Evolutionary conservation across 2,888 invertebrate genomes (phyloP), one percentile per base, ranked within the genome.

Genomic region (Dolomedes plantarius): DNA sequence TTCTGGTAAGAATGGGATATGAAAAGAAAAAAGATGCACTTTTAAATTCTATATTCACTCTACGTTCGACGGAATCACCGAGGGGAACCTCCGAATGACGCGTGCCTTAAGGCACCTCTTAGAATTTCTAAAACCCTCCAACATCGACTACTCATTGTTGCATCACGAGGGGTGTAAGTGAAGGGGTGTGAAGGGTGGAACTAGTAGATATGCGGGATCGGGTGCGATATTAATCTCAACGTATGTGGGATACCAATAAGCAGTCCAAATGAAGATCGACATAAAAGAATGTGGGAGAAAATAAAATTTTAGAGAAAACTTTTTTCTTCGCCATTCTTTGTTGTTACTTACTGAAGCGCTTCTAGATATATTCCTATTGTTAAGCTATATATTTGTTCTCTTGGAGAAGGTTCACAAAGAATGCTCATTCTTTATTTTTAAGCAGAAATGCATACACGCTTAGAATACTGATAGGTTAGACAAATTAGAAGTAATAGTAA

Each of bases 201-300:
- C 9, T n/a, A n/a, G n/a, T 32, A 65, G 16, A 65, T 65, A 13
- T 28, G 31, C 5, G n/a, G 41, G 39, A 11, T 71, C 56, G 62
- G 56, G 28, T 39, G 28, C 19, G 67, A 36, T 78, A 41, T n/a
- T 71, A 78, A 78, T 78, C n/a, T 71, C 28, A 29, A 71, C 78
- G 62, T n/a, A 39, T 69, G 69, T 62, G 32, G 78, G 71, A 28
- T 78, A 69, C 78, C 78, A 56, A 78, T 78, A 69, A 78, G 69
- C 39, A 5, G 39, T 19, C n/a, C 13, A 71, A 71, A 78, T 71
- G 78, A 78, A 78, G 78, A 78, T 39, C 11, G 78, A 41, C 64
- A 31, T 32, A 9, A n/a, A 23, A n/a, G 1, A 11, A 9, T n/a
- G n/a, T n/a, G n/a, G n/a, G n/a, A n/a, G n/a, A n/a, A n/a, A n/a